Evolutionary conservation across 2,797 vertebrate species (phyloP).

Genomic region (Poecile montanus): DNA sequence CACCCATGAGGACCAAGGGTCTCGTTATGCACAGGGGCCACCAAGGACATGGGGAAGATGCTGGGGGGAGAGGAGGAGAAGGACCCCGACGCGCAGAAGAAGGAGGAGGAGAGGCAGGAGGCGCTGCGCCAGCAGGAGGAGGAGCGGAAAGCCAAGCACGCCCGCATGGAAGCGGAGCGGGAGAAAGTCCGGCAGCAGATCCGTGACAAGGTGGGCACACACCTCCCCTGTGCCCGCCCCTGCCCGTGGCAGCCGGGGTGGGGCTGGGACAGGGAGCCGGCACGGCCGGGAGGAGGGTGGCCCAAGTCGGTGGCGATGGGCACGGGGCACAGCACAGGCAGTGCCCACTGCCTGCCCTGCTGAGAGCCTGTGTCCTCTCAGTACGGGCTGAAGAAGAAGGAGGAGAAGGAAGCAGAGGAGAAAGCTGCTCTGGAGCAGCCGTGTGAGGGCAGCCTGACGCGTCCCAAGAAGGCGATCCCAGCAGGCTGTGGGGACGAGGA

Average conservation of each 20-base stretch:
- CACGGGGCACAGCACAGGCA: background rate
- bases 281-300: background rate
- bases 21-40: conserved; percentile 84
- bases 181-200: conserved; percentile 98
- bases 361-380: conserved; percentile 61
- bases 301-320: background rate
- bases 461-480: conserved; percentile 96
- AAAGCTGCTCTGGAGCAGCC: conserved; percentile 97
- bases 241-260: rapidly evolving
- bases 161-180: conserved; percentile 94
- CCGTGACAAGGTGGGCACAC: conserved; percentile 89
- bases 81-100: conserved; percentile 95
- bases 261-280: background rate
- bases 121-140: conserved; percentile 96
- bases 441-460: conserved; percentile 94
- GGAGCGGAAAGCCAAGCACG: conserved; percentile 94
- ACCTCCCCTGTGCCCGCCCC: background rate
- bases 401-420: conserved; percentile 98
- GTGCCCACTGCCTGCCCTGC: background rate
- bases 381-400: conserved; percentile 99
- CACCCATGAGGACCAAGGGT: background rate
- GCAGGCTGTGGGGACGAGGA: conserved; percentile 94
- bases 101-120: conserved; percentile 97
- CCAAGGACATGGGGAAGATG: conserved; percentile 99
- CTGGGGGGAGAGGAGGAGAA: conserved; percentile 97